Conservation (phyloP, 2,113 vertebrate genomes). For the Casuarius casuarius region DNA sequence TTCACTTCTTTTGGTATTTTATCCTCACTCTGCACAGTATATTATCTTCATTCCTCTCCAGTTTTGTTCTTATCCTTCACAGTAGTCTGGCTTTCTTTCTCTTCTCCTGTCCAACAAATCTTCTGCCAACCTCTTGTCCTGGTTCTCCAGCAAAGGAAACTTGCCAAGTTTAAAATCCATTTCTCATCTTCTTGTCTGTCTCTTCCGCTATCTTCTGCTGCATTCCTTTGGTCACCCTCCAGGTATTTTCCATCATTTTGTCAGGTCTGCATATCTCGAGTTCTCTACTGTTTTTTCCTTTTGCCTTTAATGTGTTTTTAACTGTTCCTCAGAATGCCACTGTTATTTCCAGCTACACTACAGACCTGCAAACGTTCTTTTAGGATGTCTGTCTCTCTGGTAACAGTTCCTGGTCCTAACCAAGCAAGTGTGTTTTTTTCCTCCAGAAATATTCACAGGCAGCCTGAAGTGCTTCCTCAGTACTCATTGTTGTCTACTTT, state of each 20-base stretch:
- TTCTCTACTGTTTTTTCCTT: neutral
- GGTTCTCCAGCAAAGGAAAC: neutral
- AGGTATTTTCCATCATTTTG: neutral
- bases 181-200: neutral
- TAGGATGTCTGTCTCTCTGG: neutral
- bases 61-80: neutral
- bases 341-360: neutral
- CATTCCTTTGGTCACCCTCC: neutral
- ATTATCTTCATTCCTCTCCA: neutral
- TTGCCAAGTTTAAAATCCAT: neutral
- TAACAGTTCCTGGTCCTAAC: neutral
- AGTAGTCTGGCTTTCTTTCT: neutral
- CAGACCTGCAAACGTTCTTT: neutral
- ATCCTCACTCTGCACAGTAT: neutral
- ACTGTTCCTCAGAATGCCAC: neutral
- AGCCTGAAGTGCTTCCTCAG: neutral
- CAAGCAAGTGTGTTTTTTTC: neutral
- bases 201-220: neutral
- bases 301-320: neutral
- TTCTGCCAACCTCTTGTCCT: neutral
- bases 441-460: neutral
- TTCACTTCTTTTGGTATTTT: neutral
- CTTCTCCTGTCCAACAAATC: neutral
- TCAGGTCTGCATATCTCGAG: neutral
- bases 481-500: neutral